phyloP scores from a whole-genome alignment of 2,888 invertebrate genomes.

The Xestia c-nigrum region DNA sequence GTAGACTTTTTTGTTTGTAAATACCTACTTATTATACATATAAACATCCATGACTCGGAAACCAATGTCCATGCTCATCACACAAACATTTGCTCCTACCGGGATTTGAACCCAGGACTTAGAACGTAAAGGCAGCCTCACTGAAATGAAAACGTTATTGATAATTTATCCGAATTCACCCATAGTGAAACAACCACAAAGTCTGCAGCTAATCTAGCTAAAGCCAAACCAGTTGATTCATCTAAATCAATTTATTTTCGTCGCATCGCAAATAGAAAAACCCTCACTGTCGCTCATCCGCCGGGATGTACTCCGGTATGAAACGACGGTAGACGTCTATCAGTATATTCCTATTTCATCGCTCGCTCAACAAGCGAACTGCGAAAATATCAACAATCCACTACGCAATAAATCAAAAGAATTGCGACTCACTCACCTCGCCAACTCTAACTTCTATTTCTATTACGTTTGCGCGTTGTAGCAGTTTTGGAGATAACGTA shows the following conservation, averaged over 20 bases:
- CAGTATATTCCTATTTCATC: slow-evolving; percentile 51
- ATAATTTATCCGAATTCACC: slow-evolving; percentile 5
- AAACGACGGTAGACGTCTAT: slow-evolving; percentile 41
- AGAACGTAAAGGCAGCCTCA: too few species aligned
- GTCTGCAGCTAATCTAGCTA: slow-evolving; percentile 19
- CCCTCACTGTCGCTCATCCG: slow-evolving; percentile 31
- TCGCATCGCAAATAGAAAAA: slow-evolving; percentile 46
- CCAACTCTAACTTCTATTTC: slow-evolving; percentile 42
- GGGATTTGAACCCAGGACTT: too few species aligned
- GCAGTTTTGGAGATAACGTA: slow-evolving; percentile 30
- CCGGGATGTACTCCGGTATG: slow-evolving; percentile 39
- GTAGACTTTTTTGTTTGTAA: too few species aligned
- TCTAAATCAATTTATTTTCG: slow-evolving; percentile 52
- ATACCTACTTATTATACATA: too few species aligned
- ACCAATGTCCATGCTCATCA: too few species aligned
- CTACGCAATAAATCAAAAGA: slow-evolving; percentile 61
- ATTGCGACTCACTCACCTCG: slow-evolving; percentile 51
- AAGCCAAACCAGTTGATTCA: slow-evolving; percentile 44
- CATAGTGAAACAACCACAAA: slow-evolving; percentile 12
- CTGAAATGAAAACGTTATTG: not conserved
- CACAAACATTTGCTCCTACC: too few species aligned
- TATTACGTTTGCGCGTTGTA: slow-evolving; percentile 33
- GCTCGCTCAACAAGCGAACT: slow-evolving; percentile 38
- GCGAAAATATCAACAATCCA: slow-evolving; percentile 58
- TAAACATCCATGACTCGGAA: too few species aligned